phyloP scores from a whole-genome alignment of 1,140 invertebrate genomes.

The Spodoptera litura region DNA sequence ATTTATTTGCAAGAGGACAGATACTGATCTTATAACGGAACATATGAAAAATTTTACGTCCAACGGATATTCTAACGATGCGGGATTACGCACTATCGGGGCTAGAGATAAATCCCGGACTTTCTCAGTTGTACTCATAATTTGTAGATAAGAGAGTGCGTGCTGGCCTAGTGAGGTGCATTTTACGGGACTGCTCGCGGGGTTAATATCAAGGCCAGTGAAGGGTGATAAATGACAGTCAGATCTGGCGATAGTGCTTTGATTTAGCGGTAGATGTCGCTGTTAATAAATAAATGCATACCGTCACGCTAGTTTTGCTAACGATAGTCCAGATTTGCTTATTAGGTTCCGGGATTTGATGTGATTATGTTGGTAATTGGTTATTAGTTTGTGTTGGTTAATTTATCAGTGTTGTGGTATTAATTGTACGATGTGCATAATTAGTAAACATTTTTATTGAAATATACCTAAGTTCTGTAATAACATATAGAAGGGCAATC shows the following conservation, averaged over 20 bases:
- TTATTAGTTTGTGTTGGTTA: neutral
- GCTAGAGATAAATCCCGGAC: conserved; percentile 32
- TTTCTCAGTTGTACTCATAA: conserved; percentile 44
- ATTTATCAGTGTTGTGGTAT: neutral
- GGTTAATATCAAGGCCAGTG: conserved; percentile 33
- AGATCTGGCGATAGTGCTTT: conserved; percentile 19
- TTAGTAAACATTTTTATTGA: too few species aligned
- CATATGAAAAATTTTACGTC: conserved; percentile 18
- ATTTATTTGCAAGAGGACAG: conserved; percentile 15
- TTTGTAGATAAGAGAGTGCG: conserved; percentile 30
- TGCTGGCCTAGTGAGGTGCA: conserved; percentile 29
- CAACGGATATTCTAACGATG: conserved; percentile 37
- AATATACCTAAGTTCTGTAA: too few species aligned
- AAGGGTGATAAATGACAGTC: conserved; percentile 29
- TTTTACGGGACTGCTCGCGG: conserved; percentile 27
- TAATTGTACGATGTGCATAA: too few species aligned
- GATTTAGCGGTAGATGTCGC: conserved; percentile 26
- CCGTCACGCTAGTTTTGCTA: conserved; percentile 13
- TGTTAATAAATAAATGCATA: conserved; percentile 22
- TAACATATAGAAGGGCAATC: too few species aligned
- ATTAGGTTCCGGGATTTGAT: neutral
- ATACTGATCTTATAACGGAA: conserved; percentile 24
- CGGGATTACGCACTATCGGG: conserved; percentile 32
- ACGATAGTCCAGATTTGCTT: neutral
- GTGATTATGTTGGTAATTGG: neutral